Base-by-base conservation (phyloP, 2,888 invertebrate species). In the Drosophila rubida region DNA sequence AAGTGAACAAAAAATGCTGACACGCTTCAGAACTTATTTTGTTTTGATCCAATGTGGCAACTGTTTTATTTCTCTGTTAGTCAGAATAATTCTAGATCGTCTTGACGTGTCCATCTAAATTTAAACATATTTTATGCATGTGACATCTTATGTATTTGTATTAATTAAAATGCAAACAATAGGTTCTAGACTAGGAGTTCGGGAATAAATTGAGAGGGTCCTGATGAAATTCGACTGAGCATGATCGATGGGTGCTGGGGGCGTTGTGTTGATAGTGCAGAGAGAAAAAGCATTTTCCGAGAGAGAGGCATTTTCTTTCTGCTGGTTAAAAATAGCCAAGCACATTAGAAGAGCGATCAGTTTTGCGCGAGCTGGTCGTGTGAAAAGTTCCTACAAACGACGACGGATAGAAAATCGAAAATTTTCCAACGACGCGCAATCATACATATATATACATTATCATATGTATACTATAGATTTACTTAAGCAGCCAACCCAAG, bases 281-380 rank as follows among this genome's bases (percentile, higher is more conserved):
- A 32, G 41, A 50, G 14, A 19, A 16, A 45, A 54, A 66, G 53
- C 76, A 13, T 57, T 65, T 66, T 51, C 35, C 22, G 45, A 44
- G 32, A 32, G 75, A 53, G 49, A 35, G 39, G 42, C 4, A 32
- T 49, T 46, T 23, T 44, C 19, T 48, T 44, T n/a, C n/a, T 13
- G 35, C 14, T 37, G 14, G 8, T 88, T 91, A 91, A 90, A 91
- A 91, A 92, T 92, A 92, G 91, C 53, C 41, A 51, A 61, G 51
- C 58, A 54, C 35, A 51, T 69, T 87, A 71, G 74, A 78, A 61
- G 58, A 65, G 61, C 63, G 42, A 60, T 90, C 90, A 92, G 91
- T 92, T 91, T 90, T 90, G 82, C 85, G 83, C 87, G 88, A 91
- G 89, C 86, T 87, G 84, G 76, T 84, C 81, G 85, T 77, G 80